Evolutionary conservation across 2,888 invertebrate genomes (phyloP), one percentile per base, ranked within the genome.

Genomic region (Cerastoderma edule): DNA sequence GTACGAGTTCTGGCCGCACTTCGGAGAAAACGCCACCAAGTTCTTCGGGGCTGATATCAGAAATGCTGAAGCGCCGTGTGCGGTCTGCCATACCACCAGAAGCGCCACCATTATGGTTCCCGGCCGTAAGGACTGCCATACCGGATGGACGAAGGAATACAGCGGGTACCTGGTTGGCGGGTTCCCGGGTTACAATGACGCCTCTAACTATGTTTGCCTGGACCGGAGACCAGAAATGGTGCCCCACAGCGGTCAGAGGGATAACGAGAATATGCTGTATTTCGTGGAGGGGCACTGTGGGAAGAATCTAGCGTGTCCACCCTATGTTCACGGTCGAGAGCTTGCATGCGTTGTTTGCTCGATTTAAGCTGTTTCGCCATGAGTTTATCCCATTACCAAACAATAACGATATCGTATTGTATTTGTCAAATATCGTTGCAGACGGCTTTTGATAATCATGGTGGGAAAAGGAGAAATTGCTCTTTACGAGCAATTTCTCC

Each of bases 331-430:
- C 28, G 57, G 67, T 16, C 65, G 78, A 46, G 78, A 78, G 35
- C 63, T 78, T 24, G 54, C 78, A 22, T 78, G 78, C 64, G 78
- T 73, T 33, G 78, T 78, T 32, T 78, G 78, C 63, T 67, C 73
- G 4, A 60, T 57, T 33, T 76, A 44, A 10, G 53, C 16, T 10
- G 16, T 39, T 39, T 10, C 16, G 16, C 39, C 39, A 39, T 16
- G 39, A n/a, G n/a, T n/a, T n/a, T n/a, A n/a, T n/a, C n/a, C n/a
- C n/a, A n/a, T n/a, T n/a, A n/a, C n/a, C n/a, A n/a, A n/a, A n/a
- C n/a, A n/a, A n/a, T n/a, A n/a, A n/a, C n/a, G n/a, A n/a, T n/a
- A n/a, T n/a, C n/a, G n/a, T n/a, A n/a, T n/a, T n/a, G n/a, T n/a
- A n/a, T n/a, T n/a, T n/a, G n/a, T n/a, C n/a, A n/a, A n/a, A n/a